Evolutionary conservation across 2,113 vertebrate genomes (phyloP).

Genomic region (Garra rufa): DNA sequence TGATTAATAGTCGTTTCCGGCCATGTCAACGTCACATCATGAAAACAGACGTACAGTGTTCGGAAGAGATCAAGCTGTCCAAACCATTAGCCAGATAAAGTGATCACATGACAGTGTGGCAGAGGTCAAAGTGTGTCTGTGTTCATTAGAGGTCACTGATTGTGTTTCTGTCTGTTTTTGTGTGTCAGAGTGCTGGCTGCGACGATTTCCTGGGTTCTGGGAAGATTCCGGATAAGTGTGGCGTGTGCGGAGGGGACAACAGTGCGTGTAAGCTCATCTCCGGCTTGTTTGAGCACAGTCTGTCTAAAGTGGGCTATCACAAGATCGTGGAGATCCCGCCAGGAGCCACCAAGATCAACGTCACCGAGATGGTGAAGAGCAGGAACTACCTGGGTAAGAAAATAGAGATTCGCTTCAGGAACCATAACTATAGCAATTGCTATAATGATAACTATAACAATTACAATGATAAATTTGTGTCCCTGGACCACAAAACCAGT

Average conservation of each 20-base stretch:
- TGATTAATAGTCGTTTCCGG: background rate
- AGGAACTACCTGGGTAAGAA: conserved; percentile 94
- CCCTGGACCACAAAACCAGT: too few species aligned
- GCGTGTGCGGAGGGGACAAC: conserved; percentile 92
- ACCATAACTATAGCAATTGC: background rate
- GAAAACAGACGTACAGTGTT: background rate
- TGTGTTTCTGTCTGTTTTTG: background rate
- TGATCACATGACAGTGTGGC: background rate
- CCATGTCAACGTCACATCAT: too few species aligned
- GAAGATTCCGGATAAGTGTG: conserved; percentile 90
- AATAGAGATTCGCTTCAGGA: background rate
- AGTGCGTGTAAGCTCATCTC: conserved; percentile 89
- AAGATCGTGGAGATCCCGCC: conserved; percentile 96
- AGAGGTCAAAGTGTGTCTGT: background rate
- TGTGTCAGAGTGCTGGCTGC: conserved; percentile 86
- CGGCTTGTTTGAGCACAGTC: conserved; percentile 88
- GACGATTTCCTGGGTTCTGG: conserved; percentile 91
- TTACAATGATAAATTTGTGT: too few species aligned
- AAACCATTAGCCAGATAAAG: background rate
- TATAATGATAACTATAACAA: background rate
- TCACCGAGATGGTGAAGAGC: conserved; percentile 96
- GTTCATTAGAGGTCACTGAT: background rate
- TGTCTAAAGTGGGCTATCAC: conserved; percentile 93
- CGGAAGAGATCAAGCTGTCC: background rate
- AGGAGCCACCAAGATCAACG: conserved; percentile 95